phyloP scores from a whole-genome alignment of 2,113 vertebrate species.

The Lycaon pictus region DNA sequence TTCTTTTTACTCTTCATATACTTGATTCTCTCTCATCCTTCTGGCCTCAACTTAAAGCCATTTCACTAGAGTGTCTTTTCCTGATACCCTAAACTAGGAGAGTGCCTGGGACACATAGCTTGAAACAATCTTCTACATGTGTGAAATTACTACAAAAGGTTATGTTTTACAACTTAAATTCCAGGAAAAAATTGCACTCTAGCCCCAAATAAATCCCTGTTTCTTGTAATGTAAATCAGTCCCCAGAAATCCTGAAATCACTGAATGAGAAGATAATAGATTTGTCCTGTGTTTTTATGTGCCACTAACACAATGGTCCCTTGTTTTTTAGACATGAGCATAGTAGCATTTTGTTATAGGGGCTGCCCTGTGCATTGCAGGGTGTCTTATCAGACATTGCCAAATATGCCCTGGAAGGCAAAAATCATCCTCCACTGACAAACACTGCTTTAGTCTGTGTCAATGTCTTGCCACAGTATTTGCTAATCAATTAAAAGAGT shows the following conservation, averaged over 20 bases:
- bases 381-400: not conserved
- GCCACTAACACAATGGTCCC: not conserved
- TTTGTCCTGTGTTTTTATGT: not conserved
- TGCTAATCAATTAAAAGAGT: not conserved
- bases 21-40: not conserved
- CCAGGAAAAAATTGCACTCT: not conserved
- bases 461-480: not conserved
- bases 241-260: not conserved
- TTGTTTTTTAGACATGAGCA: not conserved
- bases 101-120: not conserved
- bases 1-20: not conserved
- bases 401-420: not conserved
- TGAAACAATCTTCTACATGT: not conserved
- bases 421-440: not conserved
- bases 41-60: not conserved
- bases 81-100: not conserved
- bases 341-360: not conserved
- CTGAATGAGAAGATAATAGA: not conserved
- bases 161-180: slow-evolving; percentile 31
- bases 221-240: not conserved
- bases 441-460: not conserved
- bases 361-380: not conserved
- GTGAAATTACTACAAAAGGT: not conserved
- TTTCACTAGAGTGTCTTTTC: not conserved
- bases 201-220: slow-evolving; percentile 7